Base-by-base conservation (phyloP, 2,113 vertebrate species). In the Calyptommatus sinebrachiatus region DNA sequence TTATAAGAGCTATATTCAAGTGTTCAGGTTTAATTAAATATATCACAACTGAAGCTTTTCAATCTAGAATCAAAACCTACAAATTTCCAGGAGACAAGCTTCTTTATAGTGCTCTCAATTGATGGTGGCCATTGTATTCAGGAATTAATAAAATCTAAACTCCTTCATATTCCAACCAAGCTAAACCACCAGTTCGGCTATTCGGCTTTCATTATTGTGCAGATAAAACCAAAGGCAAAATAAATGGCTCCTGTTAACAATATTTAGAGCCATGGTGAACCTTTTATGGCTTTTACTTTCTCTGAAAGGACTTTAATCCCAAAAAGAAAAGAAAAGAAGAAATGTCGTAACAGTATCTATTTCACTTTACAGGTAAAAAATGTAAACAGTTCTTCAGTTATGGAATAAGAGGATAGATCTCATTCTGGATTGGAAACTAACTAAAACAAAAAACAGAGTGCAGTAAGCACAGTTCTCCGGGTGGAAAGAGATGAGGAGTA, bases 1-100 rank as follows among this genome's bases (percentile, higher is more conserved):
- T 3, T 24, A 75, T 48, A 0, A 21, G 21, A 80, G 50, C 22
- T 71, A 48, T 7, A 83, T 84, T 84, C 9, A 60, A 71, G 65
- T 24, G 2, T 2, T 86, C 72, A 22, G 70, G 53, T 87, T 89
- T 29, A 85, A 82, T 73, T 85, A 67, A 2, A 77, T 50, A 65
- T 76, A 70, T 35, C 21, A 73, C 57, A 68, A 21, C 11, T 66
- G 84, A 60, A 83, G 3, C 22, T 68, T 89, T 73, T 82, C 74
- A 3, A 35, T 75, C 20, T 79, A 77, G 72, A 79, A 31, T 83
- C 53, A 20, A 45, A 45, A 9, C 0, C 18, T 35, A 5, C 35
- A 70, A 8, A 20, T 48, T 84, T 67, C 5, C 31, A 26, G 26
- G n/a, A 61, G 4, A 24, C 20, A 20, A 5, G 26, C 24, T 68